These are phyloP conservation scores for Brachypalpus laphriformis DNA, from an alignment of 2,888 invertebrate genomes.

Conservation along the genomic window DNA sequence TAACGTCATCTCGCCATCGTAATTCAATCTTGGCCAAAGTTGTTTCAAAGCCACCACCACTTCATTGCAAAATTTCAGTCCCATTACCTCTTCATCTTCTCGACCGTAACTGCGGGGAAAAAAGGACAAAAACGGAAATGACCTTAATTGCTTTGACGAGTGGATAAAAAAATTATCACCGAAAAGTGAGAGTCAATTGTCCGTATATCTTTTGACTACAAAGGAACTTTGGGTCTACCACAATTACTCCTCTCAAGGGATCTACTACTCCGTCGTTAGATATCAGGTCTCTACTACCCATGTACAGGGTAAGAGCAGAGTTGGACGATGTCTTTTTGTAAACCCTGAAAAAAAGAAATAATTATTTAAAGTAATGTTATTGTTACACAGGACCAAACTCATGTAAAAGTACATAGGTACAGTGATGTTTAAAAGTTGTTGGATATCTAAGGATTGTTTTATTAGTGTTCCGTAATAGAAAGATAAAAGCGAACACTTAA, in stretches of 20 bases:
- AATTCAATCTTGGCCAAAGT: conserved; percentile 86
- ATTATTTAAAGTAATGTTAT: background rate
- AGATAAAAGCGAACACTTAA: no score
- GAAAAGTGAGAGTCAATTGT: conserved; percentile 93
- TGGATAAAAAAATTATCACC: conserved; percentile 84
- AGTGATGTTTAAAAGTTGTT: no score
- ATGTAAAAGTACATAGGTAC: background rate
- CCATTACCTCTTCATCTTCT: conserved; percentile 98
- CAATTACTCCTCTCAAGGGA: conserved; percentile 92
- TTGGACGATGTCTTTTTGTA: conserved; percentile 94
- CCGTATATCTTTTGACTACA: conserved; percentile 89
- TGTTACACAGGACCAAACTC: background rate
- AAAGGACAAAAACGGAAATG: background rate
- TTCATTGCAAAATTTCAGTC: conserved; percentile 97
- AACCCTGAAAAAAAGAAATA: conserved; percentile 84
- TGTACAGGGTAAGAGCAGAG: conserved; percentile 90
- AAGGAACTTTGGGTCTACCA: conserved; percentile 89
- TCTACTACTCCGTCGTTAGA: conserved; percentile 89
- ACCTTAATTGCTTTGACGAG: background rate
- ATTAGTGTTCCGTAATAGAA: no score
- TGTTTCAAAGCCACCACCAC: conserved; percentile 94
- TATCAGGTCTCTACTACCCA: conserved; percentile 90
- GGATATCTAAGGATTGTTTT: no score
- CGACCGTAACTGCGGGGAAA: conserved; percentile 88
- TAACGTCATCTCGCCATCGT: conserved; percentile 85